Evolutionary conservation across 64 coral and sea anemone species (phyloP).

Genomic region (Acropora tenuis): DNA sequence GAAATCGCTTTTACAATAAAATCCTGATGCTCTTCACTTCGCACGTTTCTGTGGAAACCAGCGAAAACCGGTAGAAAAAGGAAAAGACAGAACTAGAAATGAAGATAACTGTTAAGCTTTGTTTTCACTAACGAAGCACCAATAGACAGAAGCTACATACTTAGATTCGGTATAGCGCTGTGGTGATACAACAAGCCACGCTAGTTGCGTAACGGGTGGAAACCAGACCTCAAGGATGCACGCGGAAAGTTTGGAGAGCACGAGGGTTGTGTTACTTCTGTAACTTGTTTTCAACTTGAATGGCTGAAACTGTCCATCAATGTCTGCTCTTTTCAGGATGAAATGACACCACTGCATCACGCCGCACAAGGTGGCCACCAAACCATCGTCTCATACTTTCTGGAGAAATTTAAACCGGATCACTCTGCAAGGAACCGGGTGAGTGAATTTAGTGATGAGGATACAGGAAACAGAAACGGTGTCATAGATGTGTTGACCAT

Average conservation of each 20-base stretch:
- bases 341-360: slow-evolving; percentile 79
- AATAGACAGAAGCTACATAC: too few species aligned
- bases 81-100: too few species aligned
- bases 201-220: too few species aligned
- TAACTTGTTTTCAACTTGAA: neutral
- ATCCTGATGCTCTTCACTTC: too few species aligned
- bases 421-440: slow-evolving; percentile 78
- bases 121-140: too few species aligned
- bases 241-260: neutral
- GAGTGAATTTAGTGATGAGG: slow-evolving; percentile 4
- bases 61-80: neutral
- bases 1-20: neutral
- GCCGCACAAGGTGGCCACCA: slow-evolving; percentile 73
- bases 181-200: too few species aligned
- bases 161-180: too few species aligned
- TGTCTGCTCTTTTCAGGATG: slow-evolving; percentile 51
- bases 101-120: too few species aligned
- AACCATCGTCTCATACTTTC: slow-evolving; percentile 76
- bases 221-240: too few species aligned
- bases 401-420: slow-evolving; percentile 93
- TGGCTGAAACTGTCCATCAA: neutral
- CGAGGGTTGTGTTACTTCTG: too few species aligned
- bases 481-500: too few species aligned
- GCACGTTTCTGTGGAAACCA: neutral
- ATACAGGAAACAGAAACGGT: neutral